Evolutionary conservation across 2,888 invertebrate species (phyloP), one percentile per base, ranked within the genome.

Genomic region (Listrodromus nycthemerus): DNA sequence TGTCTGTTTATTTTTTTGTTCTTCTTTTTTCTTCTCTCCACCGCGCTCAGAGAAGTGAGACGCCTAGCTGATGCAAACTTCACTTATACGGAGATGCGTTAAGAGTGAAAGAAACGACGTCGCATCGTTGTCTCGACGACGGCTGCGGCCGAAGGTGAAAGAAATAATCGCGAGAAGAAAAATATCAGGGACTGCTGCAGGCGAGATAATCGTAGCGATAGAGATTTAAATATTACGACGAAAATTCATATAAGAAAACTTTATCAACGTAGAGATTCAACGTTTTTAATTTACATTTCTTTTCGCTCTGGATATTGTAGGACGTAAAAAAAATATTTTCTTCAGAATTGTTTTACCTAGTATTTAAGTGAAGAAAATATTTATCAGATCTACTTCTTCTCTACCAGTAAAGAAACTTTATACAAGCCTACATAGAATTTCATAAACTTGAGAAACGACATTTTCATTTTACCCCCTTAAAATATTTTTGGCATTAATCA

Each of bases 91-190:
- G 30, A 27, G 30, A 61, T 61, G 24, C 30, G 61, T 30, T 16
- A 30, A 61, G 61, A 61, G 61, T 61, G 61, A 61, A 61, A 61
- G 61, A 30, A 61, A 61, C 27, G 30, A 30, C 27, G 61, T 61
- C 30, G 61, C 2, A 30, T 5, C 27, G 61, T 61, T 61, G 61
- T 61, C 61, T 61, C 61, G 27, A 16, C 61, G 10, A 61, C 24
- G 61, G 2, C 7, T 30, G 61, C 13, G 61, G 61, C 30, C 27
- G 27, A 61, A 61, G 7, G 61, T 61, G 30, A 13, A 61, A 61
- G 61, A 61, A 27, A 27, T 55, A 55, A 55, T 55, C 55, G 41
- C 55, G 55, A 24, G 55, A 1, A 10, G 1, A 55, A 55, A 24
- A 24, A 21, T 21, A 21, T 21, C 52, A 3, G 52, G 2, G 24